Conservation (phyloP, 1,140 invertebrate genomes). For the Brachionus manjavacas region DNA sequence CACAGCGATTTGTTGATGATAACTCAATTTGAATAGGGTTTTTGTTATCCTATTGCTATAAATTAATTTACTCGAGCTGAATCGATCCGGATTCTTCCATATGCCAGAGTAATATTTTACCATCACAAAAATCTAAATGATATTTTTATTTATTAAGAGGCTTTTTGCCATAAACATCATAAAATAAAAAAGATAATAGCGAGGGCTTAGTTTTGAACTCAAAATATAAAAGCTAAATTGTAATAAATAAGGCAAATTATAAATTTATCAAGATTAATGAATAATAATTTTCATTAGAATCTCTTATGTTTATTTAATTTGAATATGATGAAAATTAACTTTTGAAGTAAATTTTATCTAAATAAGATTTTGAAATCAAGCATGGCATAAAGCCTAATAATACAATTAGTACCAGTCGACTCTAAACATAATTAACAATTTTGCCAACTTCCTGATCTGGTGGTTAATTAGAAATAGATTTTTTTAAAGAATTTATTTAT, state of each 20-base stretch:
- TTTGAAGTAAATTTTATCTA: not conserved
- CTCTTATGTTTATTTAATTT: not conserved
- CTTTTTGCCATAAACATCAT: not conserved
- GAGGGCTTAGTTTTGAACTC: not conserved
- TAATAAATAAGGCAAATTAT: not conserved
- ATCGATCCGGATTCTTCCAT: not conserved
- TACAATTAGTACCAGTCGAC: not conserved
- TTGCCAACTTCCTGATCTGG: not conserved
- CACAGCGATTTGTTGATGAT: too few relatives aligned
- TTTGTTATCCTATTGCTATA: too few relatives aligned
- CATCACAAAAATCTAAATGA: not conserved
- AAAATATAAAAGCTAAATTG: not conserved
- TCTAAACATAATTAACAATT: not conserved
- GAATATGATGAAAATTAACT: not conserved
- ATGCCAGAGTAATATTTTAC: not conserved
- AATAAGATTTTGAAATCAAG: not conserved
- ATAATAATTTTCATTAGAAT: not conserved
- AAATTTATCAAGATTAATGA: not conserved
- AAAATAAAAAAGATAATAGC: not conserved
- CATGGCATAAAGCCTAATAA: not conserved
- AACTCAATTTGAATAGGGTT: too few relatives aligned
- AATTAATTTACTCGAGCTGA: too few relatives aligned
- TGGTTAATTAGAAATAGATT: not conserved
- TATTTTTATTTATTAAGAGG: not conserved
- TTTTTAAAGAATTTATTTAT: not conserved